These are phyloP conservation scores for Dasyurus viverrinus DNA, from an alignment of 2,113 vertebrate species.

Conservation along the genomic window DNA sequence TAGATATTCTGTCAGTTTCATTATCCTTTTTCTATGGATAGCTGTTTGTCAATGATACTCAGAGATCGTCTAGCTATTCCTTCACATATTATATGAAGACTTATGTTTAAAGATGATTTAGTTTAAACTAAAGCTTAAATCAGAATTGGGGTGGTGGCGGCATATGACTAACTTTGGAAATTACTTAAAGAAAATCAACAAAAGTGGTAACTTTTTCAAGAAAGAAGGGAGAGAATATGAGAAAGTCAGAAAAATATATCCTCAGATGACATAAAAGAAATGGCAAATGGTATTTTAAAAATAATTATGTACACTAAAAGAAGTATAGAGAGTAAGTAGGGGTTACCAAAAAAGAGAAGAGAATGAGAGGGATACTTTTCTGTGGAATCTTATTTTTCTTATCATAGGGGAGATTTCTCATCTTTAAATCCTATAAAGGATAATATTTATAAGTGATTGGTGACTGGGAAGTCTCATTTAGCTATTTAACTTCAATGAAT, in stretches of 20 bases:
- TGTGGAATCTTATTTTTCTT: neutral
- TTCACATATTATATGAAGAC: slow-evolving; percentile 57
- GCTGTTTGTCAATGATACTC: neutral
- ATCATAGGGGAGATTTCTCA: neutral
- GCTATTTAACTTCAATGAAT: neutral
- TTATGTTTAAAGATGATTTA: slow-evolving; percentile 54
- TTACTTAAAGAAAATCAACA: slow-evolving; percentile 15
- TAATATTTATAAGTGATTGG: neutral
- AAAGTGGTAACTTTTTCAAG: neutral
- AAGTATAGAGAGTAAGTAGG: neutral
- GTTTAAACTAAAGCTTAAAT: neutral
- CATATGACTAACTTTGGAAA: neutral
- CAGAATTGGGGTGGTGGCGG: neutral
- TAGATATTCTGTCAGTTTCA: neutral
- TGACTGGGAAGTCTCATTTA: neutral
- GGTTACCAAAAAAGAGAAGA: neutral
- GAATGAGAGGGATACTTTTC: neutral
- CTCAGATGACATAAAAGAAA: neutral
- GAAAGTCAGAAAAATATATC: neutral
- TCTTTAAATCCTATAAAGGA: slow-evolving; percentile 6
- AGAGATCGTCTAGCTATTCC: neutral
- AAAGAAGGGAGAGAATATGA: neutral
- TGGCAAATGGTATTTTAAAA: neutral
- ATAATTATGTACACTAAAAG: neutral
- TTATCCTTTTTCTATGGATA: neutral